These are phyloP conservation scores for Grantiella picta DNA, from an alignment of 2,113 vertebrate species.

Conservation along the genomic window DNA sequence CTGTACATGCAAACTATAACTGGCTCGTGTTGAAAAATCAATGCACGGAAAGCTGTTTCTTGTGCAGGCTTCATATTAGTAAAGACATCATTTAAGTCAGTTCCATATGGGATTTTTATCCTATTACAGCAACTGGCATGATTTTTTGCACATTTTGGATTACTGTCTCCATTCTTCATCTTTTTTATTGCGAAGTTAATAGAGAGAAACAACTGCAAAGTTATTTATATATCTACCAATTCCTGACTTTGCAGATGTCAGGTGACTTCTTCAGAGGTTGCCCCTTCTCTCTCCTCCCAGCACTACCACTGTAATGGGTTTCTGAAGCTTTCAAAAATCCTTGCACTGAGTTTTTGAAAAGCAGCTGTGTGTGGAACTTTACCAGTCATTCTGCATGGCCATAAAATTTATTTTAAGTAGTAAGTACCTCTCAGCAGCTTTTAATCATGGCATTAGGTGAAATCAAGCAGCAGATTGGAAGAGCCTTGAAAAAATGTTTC, in stretches of 20 bases:
- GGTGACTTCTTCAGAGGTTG: background rate
- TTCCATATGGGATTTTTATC: rapidly evolving
- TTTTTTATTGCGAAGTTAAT: background rate
- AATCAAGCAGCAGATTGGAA: background rate
- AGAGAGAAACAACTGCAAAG: background rate
- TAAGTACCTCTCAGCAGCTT: background rate
- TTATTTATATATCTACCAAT: background rate
- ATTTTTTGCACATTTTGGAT: background rate
- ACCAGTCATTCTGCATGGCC: background rate
- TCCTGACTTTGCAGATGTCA: background rate
- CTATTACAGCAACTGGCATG: background rate
- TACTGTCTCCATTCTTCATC: background rate
- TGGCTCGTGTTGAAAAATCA: background rate
- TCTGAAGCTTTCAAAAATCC: background rate
- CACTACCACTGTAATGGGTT: background rate
- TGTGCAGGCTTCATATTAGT: background rate
- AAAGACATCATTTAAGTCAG: background rate
- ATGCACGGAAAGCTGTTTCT: background rate
- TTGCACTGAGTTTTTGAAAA: background rate
- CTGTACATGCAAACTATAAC: background rate
- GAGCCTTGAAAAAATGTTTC: background rate
- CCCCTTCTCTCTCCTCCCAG: background rate
- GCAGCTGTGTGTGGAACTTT: background rate
- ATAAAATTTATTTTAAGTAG: background rate
- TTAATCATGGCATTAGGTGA: background rate